These are phyloP conservation scores for Rafetus swinhoei DNA, from an alignment of 2,113 vertebrate genomes.

Conservation along the genomic window DNA sequence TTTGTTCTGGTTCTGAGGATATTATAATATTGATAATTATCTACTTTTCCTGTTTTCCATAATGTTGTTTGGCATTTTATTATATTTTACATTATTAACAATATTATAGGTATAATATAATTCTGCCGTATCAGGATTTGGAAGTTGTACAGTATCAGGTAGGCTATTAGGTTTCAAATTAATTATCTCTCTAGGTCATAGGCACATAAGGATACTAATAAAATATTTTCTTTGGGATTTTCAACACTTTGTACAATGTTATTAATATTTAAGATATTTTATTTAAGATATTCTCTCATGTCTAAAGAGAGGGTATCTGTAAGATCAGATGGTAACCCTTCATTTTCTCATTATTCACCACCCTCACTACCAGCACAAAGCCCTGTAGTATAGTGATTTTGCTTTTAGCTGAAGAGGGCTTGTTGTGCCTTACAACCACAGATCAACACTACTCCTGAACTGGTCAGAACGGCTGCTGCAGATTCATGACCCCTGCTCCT, in stretches of 20 bases:
- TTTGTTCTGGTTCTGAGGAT: constrained; percentile 64
- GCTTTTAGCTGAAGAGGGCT: constrained; percentile 10
- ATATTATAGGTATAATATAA: constrained; percentile 51
- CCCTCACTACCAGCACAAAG: background rate
- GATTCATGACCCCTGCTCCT: background rate
- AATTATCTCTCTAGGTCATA: constrained; percentile 74
- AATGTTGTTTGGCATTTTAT: constrained; percentile 63
- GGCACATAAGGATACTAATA: constrained; percentile 70
- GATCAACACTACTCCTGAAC: background rate
- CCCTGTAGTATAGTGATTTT: background rate
- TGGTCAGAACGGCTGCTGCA: background rate
- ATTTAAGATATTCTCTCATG: constrained; percentile 34
- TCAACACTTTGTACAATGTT: constrained; percentile 65
- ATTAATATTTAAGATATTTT: constrained; percentile 70
- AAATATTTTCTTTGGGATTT: constrained; percentile 74
- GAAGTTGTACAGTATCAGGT: constrained; percentile 53
- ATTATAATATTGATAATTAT: constrained; percentile 65
- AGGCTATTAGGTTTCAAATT: constrained; percentile 71
- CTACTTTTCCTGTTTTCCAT: constrained; percentile 54
- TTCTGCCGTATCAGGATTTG: constrained; percentile 50
- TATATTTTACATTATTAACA: constrained; percentile 71
- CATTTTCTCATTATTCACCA: constrained; percentile 46
- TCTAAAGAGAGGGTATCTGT: constrained; percentile 48
- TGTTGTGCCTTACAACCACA: background rate
- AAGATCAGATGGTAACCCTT: constrained; percentile 28